Evolutionary conservation across 1,140 invertebrate species (phyloP).

Genomic region (Drosophila lacertosa): DNA sequence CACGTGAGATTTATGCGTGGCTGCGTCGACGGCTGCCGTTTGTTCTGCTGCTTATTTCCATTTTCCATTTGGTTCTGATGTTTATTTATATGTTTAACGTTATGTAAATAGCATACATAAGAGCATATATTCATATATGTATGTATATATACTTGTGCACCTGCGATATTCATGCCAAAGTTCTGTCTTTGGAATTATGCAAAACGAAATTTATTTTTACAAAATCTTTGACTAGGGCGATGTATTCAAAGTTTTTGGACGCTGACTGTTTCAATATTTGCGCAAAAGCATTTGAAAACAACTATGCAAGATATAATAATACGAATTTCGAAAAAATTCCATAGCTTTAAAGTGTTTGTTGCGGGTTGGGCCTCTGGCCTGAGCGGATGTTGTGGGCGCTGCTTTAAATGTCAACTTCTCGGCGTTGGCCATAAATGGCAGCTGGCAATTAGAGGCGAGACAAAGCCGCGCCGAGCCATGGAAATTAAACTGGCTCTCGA

Average conservation of each 20-base stretch:
- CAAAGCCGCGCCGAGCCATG: conserved; percentile 21
- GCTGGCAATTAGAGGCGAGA: conserved; percentile 55
- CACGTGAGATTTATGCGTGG: conserved; percentile 79
- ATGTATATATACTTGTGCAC: conserved; percentile 55
- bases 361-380: conserved; percentile 47
- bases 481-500: conserved; percentile 29
- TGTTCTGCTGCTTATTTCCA: conserved; percentile 13
- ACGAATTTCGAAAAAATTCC: conserved; percentile 25
- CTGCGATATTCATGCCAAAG: conserved; percentile 52
- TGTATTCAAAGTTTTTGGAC: conserved; percentile 19
- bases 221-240: neutral
- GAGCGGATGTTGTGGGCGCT: conserved; percentile 71
- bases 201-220: conserved; percentile 53
- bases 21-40: conserved; percentile 25
- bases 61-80: conserved; percentile 38
- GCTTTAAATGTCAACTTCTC: conserved; percentile 67
- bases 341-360: conserved; percentile 27
- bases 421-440: conserved; percentile 60
- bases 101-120: conserved; percentile 51
- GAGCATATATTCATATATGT: conserved; percentile 5
- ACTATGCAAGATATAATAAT: no score
- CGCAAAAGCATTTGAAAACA: conserved; percentile 41
- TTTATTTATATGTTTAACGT: conserved; percentile 72
- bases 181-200: conserved; percentile 51
- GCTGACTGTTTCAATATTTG: conserved; percentile 42